Evolutionary conservation across 1,140 invertebrate genomes (phyloP).

Genomic region (Metopolophium dirhodum): DNA sequence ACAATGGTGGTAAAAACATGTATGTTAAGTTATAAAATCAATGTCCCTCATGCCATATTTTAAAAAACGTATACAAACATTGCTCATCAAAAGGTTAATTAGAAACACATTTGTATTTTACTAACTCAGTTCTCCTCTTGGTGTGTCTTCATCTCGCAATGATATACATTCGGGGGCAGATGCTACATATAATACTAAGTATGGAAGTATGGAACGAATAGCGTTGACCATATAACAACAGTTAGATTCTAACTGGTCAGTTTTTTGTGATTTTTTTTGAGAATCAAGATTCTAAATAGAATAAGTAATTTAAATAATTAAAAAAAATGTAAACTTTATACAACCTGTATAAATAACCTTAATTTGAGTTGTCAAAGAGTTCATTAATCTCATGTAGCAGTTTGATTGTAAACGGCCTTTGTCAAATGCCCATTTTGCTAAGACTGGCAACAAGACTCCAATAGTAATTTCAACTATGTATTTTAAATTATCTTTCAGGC

Average conservation of each 20-base stretch:
- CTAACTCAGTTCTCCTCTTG: conserved; percentile 47
- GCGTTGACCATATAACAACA: conserved; percentile 62
- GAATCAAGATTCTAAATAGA: conserved; percentile 24
- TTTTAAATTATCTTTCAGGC: conserved; percentile 66
- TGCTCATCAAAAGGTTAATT: too few relatives aligned
- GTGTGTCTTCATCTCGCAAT: background rate
- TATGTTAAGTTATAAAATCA: too few relatives aligned
- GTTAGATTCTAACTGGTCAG: conserved; percentile 59
- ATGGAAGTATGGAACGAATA: conserved; percentile 66
- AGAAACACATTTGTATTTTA: background rate
- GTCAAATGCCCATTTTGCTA: conserved; percentile 72
- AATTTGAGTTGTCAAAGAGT: conserved; percentile 58
- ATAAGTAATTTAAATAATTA: conserved; percentile 1
- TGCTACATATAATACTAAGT: conserved; percentile 65
- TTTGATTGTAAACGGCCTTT: conserved; percentile 66
- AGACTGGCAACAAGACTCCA: conserved; percentile 66
- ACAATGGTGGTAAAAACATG: too few relatives aligned
- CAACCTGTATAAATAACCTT: conserved; percentile 55
- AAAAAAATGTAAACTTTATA: background rate
- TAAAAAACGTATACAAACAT: too few relatives aligned
- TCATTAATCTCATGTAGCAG: conserved; percentile 62
- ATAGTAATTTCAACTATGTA: conserved; percentile 65
- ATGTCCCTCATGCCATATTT: too few relatives aligned
- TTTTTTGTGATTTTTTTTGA: conserved; percentile 58
- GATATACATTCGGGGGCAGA: conserved; percentile 61